Conservation (phyloP, 2,797 vertebrate genomes). For the Danionella dracula region DNA sequence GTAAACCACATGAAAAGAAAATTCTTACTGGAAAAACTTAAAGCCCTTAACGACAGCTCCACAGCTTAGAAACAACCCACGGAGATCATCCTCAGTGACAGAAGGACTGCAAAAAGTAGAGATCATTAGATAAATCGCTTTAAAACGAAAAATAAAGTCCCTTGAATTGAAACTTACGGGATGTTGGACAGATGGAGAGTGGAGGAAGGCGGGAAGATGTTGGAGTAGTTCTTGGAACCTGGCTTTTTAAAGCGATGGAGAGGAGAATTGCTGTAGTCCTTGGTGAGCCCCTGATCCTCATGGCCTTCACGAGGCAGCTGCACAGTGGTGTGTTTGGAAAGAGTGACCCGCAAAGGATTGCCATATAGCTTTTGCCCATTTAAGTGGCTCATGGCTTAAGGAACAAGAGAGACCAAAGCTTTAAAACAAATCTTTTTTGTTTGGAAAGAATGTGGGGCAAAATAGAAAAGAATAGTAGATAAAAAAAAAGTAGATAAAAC, state of each 20-base stretch:
- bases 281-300: conserved; percentile 91
- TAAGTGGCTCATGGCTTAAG: conserved; percentile 90
- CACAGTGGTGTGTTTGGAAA: conserved; percentile 93
- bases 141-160: too few relatives aligned
- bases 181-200: conserved; percentile 97
- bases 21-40: conserved; percentile 97
- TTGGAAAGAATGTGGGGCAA: not conserved
- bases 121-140: not conserved
- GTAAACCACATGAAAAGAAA: not conserved
- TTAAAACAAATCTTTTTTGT: not conserved
- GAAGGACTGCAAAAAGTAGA: conserved; percentile 70
- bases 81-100: conserved; percentile 88
- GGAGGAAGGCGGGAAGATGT: conserved; percentile 94
- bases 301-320: conserved; percentile 91
- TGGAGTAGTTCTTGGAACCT: conserved; percentile 97
- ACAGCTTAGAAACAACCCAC: conserved; percentile 83
- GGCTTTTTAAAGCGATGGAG: conserved; percentile 98
- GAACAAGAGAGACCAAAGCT: not conserved
- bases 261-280: conserved; percentile 88
- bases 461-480: not conserved
- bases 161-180: too few relatives aligned
- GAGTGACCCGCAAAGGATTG: conserved; percentile 83
- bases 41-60: conserved; percentile 91
- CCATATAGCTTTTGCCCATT: conserved; percentile 90
- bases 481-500: too few relatives aligned